Conservation (phyloP, 2,113 vertebrate species). For the Melanocharis versteri region DNA sequence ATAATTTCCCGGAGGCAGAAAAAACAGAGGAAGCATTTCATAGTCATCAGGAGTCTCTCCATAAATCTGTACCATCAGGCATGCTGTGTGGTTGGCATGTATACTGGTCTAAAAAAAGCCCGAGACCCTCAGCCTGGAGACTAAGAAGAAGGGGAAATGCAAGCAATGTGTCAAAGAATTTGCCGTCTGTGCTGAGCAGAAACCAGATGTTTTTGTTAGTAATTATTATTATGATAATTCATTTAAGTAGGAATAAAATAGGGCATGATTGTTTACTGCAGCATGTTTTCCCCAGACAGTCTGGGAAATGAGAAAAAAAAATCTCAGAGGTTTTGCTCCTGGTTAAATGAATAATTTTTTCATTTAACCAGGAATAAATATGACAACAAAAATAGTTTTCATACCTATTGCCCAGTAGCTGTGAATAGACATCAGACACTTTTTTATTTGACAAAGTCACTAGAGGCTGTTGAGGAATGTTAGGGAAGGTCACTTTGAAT, state of each 20-base stretch:
- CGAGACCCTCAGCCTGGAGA: conserved; percentile 12
- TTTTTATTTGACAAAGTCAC: conserved; percentile 31
- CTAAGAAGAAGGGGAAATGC: conserved; percentile 23
- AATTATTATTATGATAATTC: conserved; percentile 79
- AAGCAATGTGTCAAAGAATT: conserved; percentile 40
- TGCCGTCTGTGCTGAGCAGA: conserved; percentile 38
- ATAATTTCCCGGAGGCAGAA: not conserved
- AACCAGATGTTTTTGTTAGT: conserved; percentile 74
- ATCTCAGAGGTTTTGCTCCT: conserved; percentile 72
- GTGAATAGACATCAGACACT: conserved; percentile 38
- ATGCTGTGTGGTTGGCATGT: not conserved
- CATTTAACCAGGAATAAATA: conserved; percentile 70
- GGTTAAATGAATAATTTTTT: conserved; percentile 71
- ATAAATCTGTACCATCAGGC: not conserved
- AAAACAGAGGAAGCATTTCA: not conserved
- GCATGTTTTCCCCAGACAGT: conserved; percentile 68
- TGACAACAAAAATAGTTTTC: conserved; percentile 58
- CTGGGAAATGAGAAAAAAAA: conserved; percentile 68
- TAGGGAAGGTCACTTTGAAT: conserved; percentile 29
- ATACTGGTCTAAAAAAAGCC: not conserved
- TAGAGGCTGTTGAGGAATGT: not conserved
- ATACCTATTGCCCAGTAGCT: conserved; percentile 30
- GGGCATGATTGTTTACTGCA: conserved; percentile 74
- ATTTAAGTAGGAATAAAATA: conserved; percentile 77
- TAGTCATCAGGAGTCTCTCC: not conserved